Base-by-base conservation (phyloP, 2,797 vertebrate genomes). In the Kryptolebias ocellatus region DNA sequence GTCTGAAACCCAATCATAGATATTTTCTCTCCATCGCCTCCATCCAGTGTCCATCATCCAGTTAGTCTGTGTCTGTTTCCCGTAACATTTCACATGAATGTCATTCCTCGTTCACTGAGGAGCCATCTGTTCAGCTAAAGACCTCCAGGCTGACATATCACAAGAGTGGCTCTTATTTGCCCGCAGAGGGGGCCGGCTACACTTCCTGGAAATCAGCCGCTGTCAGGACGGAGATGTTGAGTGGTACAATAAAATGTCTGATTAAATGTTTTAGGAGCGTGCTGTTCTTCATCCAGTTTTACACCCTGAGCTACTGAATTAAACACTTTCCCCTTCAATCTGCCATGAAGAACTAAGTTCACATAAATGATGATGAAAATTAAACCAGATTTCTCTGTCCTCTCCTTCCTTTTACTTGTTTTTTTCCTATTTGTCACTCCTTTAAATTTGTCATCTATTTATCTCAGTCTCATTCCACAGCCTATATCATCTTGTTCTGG, bases 41-140 rank as follows among this genome's bases (percentile, higher is more conserved):
- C 63, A 55, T 80, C 72, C 56, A 59, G 53, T 70, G 68, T 27
- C 64, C 53, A 44, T 53, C 68, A 64, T 49, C 64, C 70, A 72
- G 67, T 58, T 72, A 34, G 62, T 75, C 71, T 71, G 76, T 37
- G 75, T 75, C 78, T 82, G 75, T 73, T 79, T 64, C 71, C 79
- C 45, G 42, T 67, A 76, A 84, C 80, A 77, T 78, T 83, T 85
- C 76, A 72, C 83, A 83, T 78, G 63, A 82, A 83, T 80, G 85
- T 82, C 81, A 83, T 83, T 75, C 81, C 80, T 85, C 84, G 80
- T 89, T 86, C 74, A 83, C 84, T 82, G 64, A 89, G 85, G 57
- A 77, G 86, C 84, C 88, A 88, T 91, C 88, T 89, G 83, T 75
- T 83, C 70, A 1, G 34, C 72, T 76, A 45, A 77, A 83, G 79